Base-by-base conservation (phyloP, 2,888 invertebrate genomes). In the Agriopis leucophaearia region DNA sequence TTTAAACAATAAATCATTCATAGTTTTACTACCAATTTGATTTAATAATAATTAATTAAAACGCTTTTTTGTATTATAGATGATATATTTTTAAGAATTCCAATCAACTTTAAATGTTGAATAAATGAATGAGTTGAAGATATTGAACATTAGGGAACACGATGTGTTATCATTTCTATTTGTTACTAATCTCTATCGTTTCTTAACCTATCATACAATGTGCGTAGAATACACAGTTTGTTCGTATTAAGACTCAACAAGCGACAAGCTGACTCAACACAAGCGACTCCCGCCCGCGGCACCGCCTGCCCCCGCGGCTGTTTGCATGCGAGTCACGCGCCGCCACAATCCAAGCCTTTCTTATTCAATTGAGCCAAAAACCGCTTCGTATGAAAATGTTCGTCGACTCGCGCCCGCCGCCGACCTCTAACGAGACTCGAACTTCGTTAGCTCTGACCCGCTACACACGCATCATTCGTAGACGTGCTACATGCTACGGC, bases 281-380 rank as follows among this genome's bases (percentile, higher is more conserved):
- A n/a, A 8, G 2, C 16, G 12, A 12, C 40, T 10, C n/a, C 40
- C 40, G 38, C 10, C 12, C 13, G 44, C 58, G 16, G 45, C 18
- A 12, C 36, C 35, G n/a, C 6, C n/a, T 10, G 18, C 57, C 8
- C 18, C 27, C 45, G 8, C 42, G 8, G 18, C 56, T 8, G 64
- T 45, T 10, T 50, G 44, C 64, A 70, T 44, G 44, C 71, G 52
- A 3, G 63, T 48, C 71, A 71, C 74, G 74, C 65, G 66, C 65
- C 69, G 50, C 67, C 72, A 68, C 72, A 69, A 74, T 70, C 73
- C 69, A 70, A 73, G 70, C 74, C 73, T 72, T 72, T 69, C 73
- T 73, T 72, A 74, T 72, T 73, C 67, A 54, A 73, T 73, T 60
- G 65, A 54, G 63, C 66, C 72, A 52, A 73, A 71, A 74, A 73